Evolutionary conservation across 2,113 vertebrate genomes (phyloP), one percentile per base, ranked within the genome.

Genomic region (Drymodes brunneopygia): DNA sequence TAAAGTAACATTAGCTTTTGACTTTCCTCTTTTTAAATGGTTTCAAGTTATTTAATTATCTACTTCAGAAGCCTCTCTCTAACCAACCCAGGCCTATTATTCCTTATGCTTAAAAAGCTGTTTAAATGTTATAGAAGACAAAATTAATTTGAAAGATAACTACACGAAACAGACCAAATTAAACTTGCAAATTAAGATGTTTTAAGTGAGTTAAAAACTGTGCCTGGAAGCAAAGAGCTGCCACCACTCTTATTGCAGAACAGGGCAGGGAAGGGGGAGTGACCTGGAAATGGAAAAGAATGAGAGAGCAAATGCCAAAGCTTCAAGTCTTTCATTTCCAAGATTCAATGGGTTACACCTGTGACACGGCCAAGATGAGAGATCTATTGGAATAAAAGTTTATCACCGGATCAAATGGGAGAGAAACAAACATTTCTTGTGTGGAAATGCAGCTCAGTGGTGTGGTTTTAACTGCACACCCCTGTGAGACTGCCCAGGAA

Each of bases 161-260:
- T 80, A 88, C 72, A 91, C 73, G 86, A 91, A 94, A 92, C 72
- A 81, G 89, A 86, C 50, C 11, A 15, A 90, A 96, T 96, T 96
- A 92, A 95, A 95, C 72, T 95, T 95, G 94, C 94, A 94, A 97
- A 97, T 96, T 69, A 88, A 88, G 88, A 83, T 70, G 91, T 94
- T 90, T 91, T 80, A 95, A 90, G 86, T 4, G 54, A 96, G 92
- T 88, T 92, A 74, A 91, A 95, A 95, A 86, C 82, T 86, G 54
- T 93, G 95, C 96, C 96, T 81, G 75, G 95, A 92, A 95, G 96
- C 86, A 83, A 90, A 54, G 38, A 95, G 36, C 74, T 6, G 10
- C 67, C 79, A 61, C 31, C 47, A 28, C 75, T 86, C 73, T 16
- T 47, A 66, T 0, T 47, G 82, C 62, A 73, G 88, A 88, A 60